These are phyloP conservation scores for Clavelina lepadiformis DNA, from an alignment of 23 tunicate species.

Conservation along the genomic window DNA sequence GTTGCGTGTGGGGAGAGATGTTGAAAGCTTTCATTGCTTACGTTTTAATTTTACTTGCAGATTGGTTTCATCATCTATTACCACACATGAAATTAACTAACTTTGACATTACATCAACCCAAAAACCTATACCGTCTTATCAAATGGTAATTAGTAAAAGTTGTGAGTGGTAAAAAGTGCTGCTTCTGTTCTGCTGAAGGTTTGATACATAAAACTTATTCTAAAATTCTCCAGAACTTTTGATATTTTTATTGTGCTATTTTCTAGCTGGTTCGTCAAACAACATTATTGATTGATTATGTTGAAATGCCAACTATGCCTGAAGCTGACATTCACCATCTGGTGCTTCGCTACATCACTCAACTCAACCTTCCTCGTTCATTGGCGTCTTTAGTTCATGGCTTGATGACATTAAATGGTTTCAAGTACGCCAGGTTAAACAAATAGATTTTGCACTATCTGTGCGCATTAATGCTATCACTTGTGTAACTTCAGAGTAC, in stretches of 20 bases:
- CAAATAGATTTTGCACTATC: neutral
- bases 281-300: neutral
- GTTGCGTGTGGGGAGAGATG: no score
- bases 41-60: no score
- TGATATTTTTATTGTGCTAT: neutral
- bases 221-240: neutral
- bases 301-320: constrained; percentile 38
- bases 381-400: neutral
- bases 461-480: neutral
- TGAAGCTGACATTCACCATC: constrained; percentile 12
- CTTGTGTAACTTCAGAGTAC: neutral
- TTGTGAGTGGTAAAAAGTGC: no score
- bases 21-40: no score
- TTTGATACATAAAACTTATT: neutral
- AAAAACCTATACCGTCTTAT: constrained; percentile 5
- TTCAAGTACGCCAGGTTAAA: constrained; percentile 5
- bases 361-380: constrained; percentile 47
- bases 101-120: neutral
- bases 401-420: neutral
- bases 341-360: constrained; percentile 29
- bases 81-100: constrained; percentile 22
- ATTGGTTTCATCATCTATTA: neutral
- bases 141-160: no score
- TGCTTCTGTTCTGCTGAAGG: no score
- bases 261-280: constrained; percentile 9